phyloP scores from a whole-genome alignment of 2,113 vertebrate genomes.

The Todiramphus chloris region DNA sequence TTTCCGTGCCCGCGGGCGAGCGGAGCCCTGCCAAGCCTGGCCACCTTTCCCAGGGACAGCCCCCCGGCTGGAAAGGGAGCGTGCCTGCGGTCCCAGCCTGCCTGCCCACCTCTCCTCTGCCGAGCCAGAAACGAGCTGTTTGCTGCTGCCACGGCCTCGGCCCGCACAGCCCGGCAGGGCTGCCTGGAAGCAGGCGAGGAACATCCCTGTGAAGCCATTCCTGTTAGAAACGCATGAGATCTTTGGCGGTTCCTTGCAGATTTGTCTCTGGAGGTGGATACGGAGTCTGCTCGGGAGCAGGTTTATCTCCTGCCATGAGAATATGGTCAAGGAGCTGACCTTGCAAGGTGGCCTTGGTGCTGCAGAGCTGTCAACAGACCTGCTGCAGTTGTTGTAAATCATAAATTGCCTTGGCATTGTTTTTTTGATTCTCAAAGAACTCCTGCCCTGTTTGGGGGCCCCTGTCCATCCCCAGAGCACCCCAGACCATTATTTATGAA shows the following conservation, averaged over 20 bases:
- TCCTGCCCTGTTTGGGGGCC: background rate
- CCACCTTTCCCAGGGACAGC: background rate
- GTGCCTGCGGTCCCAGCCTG: background rate
- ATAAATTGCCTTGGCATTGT: background rate
- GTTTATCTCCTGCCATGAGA: background rate
- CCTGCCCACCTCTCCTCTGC: rapidly evolving
- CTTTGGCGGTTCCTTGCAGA: background rate
- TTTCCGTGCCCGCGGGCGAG: background rate
- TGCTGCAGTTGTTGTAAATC: background rate
- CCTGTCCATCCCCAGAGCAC: background rate
- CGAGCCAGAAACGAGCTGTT: background rate
- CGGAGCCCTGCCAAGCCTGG: rapidly evolving
- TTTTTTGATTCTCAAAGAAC: background rate
- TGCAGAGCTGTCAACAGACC: background rate
- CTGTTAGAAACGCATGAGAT: background rate
- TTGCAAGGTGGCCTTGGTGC: background rate
- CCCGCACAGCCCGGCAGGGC: rapidly evolving
- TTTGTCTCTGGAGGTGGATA: background rate
- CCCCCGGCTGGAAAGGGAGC: rapidly evolving
- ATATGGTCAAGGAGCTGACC: background rate
- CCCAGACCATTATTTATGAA: background rate
- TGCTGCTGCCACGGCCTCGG: rapidly evolving
- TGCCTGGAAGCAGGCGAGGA: background rate
- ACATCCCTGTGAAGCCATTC: background rate
- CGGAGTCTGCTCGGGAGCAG: background rate